A percentile compares a stretch with the other conserved stretches of the same genome.
These are phyloP conservation scores for Zaprionus camerounensis DNA, from an alignment of 1,140 invertebrate species.

Conservation along the genomic window DNA sequence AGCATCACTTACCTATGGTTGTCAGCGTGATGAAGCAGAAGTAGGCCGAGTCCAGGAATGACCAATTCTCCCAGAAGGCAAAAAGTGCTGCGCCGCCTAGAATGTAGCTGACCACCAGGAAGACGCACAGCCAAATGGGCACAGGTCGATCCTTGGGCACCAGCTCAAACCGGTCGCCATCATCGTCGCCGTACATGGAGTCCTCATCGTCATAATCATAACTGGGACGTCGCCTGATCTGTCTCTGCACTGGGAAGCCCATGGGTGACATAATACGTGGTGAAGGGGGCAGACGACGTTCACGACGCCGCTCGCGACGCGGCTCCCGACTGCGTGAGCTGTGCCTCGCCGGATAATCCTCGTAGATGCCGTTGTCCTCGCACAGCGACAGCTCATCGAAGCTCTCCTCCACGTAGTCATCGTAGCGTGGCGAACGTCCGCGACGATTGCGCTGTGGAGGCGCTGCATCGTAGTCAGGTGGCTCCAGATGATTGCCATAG, in stretches of 20 bases:
- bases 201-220: conserved; percentile 82
- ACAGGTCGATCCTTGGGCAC: conserved; percentile 87
- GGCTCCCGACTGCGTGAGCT: conserved; percentile 55
- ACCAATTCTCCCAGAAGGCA: conserved; percentile 94
- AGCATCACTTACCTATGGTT: conserved; percentile 89
- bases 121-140: conserved; percentile 95
- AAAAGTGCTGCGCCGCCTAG: conserved; percentile 94
- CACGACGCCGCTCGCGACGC: conserved; percentile 48
- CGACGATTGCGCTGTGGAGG: conserved; percentile 53
- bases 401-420: conserved; percentile 75
- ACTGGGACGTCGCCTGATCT: conserved; percentile 76
- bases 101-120: conserved; percentile 95
- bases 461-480: conserved; percentile 67
- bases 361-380: conserved; percentile 59
- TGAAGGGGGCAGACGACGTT: conserved; percentile 83
- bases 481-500: conserved; percentile 75
- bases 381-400: conserved; percentile 64
- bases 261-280: conserved; percentile 89
- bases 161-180: conserved; percentile 84
- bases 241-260: conserved; percentile 87
- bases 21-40: conserved; percentile 98
- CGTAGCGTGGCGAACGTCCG: conserved; percentile 58
- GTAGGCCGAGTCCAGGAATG: conserved; percentile 95
- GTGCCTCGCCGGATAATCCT: conserved; percentile 64
- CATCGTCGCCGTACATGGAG: conserved; percentile 85